Base-by-base conservation (phyloP, 2,888 invertebrate genomes). In the Xanthorhoe spadicearia region DNA sequence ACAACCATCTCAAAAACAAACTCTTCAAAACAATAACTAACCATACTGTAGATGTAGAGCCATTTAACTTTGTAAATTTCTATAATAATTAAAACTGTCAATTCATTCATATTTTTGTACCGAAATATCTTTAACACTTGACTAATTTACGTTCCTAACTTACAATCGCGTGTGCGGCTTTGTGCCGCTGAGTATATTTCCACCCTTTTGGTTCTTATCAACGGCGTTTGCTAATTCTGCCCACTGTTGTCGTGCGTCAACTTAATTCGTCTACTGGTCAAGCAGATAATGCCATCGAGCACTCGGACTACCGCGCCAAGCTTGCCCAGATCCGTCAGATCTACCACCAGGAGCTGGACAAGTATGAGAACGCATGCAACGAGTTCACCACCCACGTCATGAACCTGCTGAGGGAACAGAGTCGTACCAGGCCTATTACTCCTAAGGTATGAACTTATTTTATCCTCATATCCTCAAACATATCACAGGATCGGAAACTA, bases 311-410 rank as follows among this genome's bases (percentile, higher is more conserved):
- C 94, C 96, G 99, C 81, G 99, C 99, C 80, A 99, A 99, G 93
- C 95, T 99, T 82, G 98, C 98, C 13, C 99, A 99, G 94, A 99
- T 99, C 88, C 95, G 99, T 70, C 98, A 98, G 93, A 99, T 99
- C 82, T 99, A 99, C 93, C 99, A 99, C 91, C 98, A 99, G 92
- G 99, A 99, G 93, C 93, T 99, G 83, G 99, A 99, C 93, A 99
- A 99, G 94, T 99, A 99, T 86, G 99, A 99, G 94, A 99, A 99
- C 95, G 99, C 99, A n/a, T 99, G 99, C 94, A 98, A 98, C 90
- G 99, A 99, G 94, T 99, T 99, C 93, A 99, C 99, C 67, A 99
- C 99, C n/a, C 99, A 99, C 93, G 99, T 99, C 76, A 98, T 99
- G 97, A 99, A 99, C 91, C 94, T 99, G 79, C 94, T 99, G 73